phyloP scores from a whole-genome alignment of 2,113 vertebrate species.

The Globicephala melas region DNA sequence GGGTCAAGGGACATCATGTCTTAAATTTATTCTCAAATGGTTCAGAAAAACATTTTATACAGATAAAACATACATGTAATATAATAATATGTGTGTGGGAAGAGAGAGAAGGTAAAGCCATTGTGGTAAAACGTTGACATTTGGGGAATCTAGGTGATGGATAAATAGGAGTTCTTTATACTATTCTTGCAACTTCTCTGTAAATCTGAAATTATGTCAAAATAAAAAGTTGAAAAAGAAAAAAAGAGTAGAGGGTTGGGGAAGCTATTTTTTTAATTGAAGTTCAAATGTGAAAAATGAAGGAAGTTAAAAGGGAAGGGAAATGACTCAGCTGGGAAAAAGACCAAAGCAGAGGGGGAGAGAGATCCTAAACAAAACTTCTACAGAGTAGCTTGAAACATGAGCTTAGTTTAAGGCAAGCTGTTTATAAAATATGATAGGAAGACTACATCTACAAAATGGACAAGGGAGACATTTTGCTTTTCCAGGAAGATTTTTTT shows the following conservation, averaged over 20 bases:
- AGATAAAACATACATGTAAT: not conserved
- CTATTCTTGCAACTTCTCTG: conserved; percentile 11
- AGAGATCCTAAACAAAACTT: not conserved
- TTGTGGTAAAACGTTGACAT: not conserved
- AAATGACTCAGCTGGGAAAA: conserved; percentile 19
- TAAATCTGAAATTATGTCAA: conserved; percentile 1
- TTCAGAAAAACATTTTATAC: not conserved
- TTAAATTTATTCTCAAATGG: not conserved
- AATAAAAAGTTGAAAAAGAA: not conserved
- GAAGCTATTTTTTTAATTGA: not conserved
- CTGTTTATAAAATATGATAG: conserved; percentile 32
- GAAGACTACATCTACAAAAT: conserved; percentile 22
- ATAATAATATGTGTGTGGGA: not conserved
- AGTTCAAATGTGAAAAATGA: not conserved
- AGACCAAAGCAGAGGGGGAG: not conserved
- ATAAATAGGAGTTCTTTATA: not conserved
- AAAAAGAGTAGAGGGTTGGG: not conserved
- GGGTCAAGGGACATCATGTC: not conserved
- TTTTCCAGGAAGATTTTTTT: conserved; percentile 19
- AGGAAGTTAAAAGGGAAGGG: not conserved
- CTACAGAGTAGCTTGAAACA: not conserved
- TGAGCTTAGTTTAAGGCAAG: not conserved
- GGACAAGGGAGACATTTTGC: conserved; percentile 19
- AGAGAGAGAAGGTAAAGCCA: not conserved
- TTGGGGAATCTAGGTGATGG: not conserved